Conservation (phyloP, 2,797 vertebrate species). For the Sylvia borin region DNA sequence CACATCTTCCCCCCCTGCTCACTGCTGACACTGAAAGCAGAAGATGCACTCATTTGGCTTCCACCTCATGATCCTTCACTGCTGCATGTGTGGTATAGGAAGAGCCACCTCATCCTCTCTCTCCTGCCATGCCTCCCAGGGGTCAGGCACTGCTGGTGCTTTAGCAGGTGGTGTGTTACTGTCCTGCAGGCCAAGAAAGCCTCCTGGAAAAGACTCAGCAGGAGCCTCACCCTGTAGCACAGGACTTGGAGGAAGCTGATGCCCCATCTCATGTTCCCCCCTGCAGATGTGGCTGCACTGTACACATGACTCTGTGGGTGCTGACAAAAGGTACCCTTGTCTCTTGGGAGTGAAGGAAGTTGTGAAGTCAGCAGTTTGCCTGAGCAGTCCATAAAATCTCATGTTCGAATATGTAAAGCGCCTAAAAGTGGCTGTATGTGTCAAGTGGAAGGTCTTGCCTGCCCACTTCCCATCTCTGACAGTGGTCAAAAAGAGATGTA, state of each 20-base stretch:
- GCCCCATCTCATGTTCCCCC: accelerated
- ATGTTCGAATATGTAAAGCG: background rate
- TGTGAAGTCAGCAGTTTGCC: background rate
- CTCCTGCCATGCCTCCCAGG: accelerated
- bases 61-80: background rate
- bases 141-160: background rate
- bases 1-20: background rate
- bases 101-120: accelerated
- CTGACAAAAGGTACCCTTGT: background rate
- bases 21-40: background rate
- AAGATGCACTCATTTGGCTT: background rate
- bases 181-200: background rate
- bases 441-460: background rate
- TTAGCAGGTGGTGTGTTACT: background rate
- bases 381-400: background rate
- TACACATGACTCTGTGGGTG: too few species aligned
- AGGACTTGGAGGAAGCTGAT: background rate
- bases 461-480: background rate
- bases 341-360: background rate
- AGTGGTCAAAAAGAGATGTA: background rate
- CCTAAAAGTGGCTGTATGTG: background rate
- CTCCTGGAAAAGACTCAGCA: background rate
- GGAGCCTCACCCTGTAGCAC: background rate
- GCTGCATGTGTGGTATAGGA: background rate
- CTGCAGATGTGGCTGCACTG: background rate